Evolutionary conservation across 92 coral and sea anemone species (phyloP), one percentile per base, ranked within the genome.

Genomic region (Isaurus tuberculatus): DNA sequence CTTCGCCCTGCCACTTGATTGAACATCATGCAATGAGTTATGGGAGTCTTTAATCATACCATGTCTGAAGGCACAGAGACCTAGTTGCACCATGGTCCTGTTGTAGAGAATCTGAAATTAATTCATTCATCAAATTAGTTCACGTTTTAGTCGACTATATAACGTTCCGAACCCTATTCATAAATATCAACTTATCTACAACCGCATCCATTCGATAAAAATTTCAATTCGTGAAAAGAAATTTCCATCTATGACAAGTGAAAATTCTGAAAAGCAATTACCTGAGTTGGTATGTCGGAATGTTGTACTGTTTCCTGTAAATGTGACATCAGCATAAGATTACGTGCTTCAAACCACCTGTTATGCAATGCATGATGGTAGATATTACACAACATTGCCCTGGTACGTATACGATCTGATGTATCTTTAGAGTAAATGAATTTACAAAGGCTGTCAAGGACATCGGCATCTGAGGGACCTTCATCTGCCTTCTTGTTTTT

Each of bases 261-360:
- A 44, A 28, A 32, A 64, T 66, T 57, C 19, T 48, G 42, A 58
- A n/a, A 16, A 28, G 17, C 10, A 65, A 75, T 55, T 73, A 96
- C 99, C 99, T 96, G 99, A 13, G 99, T 96, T 37, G 97, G 98
- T 26, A 96, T 94, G 80, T 96, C 99, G 49, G 99, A 96, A 84
- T 92, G 95, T 48, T 92, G 97, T 57, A 96, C 92, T 46, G 95
- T 87, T 64, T 96, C 99, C 72, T 96, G 99, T 32, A 96, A 77
- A 84, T 96, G 99, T 0, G 99, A 96, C 99, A 96, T 96, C 9
- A 96, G 94, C 90, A 96, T 86, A 67, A 96, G 89, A 84, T 96
- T 98, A 6, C 99, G 93, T 70, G 99, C 98, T 71, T 94, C 99
- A 88, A 90, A 96, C 98, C 98, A 96, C 57, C 93, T 80, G 84